phyloP scores from a whole-genome alignment of 2,113 vertebrate species.

The Charadrius vociferus region DNA sequence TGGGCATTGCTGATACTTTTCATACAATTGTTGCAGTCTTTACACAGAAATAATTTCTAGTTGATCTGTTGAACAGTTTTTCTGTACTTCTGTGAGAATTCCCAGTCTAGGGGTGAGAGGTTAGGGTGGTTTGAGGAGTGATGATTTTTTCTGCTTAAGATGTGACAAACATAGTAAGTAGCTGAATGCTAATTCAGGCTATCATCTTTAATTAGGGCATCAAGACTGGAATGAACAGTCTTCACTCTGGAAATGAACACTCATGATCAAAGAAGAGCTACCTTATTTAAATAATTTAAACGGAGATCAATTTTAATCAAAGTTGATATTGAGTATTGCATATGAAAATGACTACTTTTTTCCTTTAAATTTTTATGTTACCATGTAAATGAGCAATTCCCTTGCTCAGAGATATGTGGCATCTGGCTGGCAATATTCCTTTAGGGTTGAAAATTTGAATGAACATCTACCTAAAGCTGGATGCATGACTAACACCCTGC shows the following conservation, averaged over 20 bases:
- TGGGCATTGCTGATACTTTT: neutral
- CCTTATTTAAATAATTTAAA: conserved; percentile 68
- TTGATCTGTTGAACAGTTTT: neutral
- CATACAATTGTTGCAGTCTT: neutral
- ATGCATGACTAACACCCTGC: neutral
- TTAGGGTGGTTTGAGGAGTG: neutral
- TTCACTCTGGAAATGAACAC: conserved; percentile 35
- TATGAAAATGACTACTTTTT: conserved; percentile 15
- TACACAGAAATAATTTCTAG: neutral
- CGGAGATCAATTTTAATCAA: conserved; percentile 61
- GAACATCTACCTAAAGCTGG: neutral
- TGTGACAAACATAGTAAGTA: conserved; percentile 21
- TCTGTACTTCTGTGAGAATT: neutral
- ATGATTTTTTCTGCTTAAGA: neutral
- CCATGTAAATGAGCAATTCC: conserved; percentile 19
- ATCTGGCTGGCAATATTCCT: conserved; percentile 20
- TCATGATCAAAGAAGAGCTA: conserved; percentile 45
- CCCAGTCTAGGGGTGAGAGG: neutral
- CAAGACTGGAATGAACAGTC: neutral
- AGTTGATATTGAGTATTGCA: conserved; percentile 41
- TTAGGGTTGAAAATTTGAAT: neutral
- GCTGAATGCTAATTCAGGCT: conserved; percentile 35
- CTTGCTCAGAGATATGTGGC: neutral
- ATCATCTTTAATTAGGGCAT: conserved; percentile 54
- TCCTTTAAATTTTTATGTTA: conserved; percentile 3